phyloP scores from a whole-genome alignment of 2,113 vertebrate species.

The Struthio camelus region DNA sequence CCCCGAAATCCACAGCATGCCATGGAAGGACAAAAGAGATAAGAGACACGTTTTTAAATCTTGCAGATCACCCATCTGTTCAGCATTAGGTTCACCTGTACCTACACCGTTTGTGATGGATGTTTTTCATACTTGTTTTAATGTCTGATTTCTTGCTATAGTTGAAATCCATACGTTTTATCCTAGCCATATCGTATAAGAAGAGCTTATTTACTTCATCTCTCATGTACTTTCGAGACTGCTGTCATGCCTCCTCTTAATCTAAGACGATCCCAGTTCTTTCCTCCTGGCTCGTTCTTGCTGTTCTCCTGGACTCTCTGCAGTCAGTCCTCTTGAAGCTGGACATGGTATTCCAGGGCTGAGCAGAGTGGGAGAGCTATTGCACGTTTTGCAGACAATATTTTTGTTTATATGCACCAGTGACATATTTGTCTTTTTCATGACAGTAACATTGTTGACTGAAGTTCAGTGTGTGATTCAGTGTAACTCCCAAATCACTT shows the following conservation, averaged over 20 bases:
- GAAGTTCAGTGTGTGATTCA: not conserved
- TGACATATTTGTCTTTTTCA: not conserved
- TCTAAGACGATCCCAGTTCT: not conserved
- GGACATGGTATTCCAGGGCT: not conserved
- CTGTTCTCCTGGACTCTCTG: not conserved
- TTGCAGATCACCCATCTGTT: not conserved
- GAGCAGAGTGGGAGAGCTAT: not conserved
- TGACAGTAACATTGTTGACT: not conserved
- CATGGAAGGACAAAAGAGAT: not conserved
- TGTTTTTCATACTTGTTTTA: not conserved
- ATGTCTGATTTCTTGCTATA: not conserved
- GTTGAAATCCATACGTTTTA: not conserved
- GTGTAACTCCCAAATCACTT: not conserved
- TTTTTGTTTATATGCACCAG: not conserved
- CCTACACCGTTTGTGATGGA: not conserved
- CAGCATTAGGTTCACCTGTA: not conserved
- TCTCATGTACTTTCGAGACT: not conserved
- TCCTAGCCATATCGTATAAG: not conserved
- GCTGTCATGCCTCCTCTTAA: not conserved
- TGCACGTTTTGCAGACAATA: not conserved
- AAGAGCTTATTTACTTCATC: not conserved
- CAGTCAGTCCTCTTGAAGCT: not conserved
- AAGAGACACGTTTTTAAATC: not conserved
- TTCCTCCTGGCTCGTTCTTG: not conserved
- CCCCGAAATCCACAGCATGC: not conserved